Conservation (phyloP, 2,888 invertebrate genomes). For the Doris montereyensis region DNA sequence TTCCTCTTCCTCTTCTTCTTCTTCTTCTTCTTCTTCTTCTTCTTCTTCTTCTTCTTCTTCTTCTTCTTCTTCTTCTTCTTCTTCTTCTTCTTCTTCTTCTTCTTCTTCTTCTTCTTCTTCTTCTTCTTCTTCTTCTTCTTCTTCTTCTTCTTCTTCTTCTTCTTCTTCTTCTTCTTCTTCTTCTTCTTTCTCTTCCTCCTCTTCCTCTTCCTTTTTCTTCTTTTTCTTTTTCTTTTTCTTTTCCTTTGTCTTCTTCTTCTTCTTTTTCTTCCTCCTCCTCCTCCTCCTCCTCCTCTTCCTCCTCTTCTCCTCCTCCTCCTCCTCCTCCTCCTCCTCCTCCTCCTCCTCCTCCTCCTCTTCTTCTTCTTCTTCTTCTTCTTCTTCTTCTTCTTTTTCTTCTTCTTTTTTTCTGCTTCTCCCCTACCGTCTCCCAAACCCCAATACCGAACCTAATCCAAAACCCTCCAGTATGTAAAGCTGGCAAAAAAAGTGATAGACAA, state of each 20-base stretch:
- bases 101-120: conserved; percentile 29
- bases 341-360: neutral
- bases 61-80: conserved; percentile 30
- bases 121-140: conserved; percentile 7
- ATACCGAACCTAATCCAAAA: too few species aligned
- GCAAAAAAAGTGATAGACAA: neutral
- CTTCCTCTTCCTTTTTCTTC: neutral
- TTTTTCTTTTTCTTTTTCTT: neutral
- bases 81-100: conserved; percentile 25
- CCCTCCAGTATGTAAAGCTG: too few species aligned
- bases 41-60: conserved; percentile 26
- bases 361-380: conserved; percentile 30
- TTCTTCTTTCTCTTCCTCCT: neutral
- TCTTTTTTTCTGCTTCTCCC: conserved; percentile 31
- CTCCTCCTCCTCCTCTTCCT: neutral
- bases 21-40: conserved; percentile 10
- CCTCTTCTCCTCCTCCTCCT: neutral
- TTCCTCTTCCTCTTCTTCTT: conserved; percentile 7
- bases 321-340: neutral
- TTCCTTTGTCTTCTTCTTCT: conserved; percentile 9
- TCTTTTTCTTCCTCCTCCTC: conserved; percentile 10
- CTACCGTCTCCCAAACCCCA: too few species aligned
- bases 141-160: neutral
- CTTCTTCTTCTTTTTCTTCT: conserved; percentile 28
- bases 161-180: neutral